These are phyloP conservation scores for Heteronetta atricapilla DNA, from an alignment of 2,113 vertebrate species.

Conservation along the genomic window DNA sequence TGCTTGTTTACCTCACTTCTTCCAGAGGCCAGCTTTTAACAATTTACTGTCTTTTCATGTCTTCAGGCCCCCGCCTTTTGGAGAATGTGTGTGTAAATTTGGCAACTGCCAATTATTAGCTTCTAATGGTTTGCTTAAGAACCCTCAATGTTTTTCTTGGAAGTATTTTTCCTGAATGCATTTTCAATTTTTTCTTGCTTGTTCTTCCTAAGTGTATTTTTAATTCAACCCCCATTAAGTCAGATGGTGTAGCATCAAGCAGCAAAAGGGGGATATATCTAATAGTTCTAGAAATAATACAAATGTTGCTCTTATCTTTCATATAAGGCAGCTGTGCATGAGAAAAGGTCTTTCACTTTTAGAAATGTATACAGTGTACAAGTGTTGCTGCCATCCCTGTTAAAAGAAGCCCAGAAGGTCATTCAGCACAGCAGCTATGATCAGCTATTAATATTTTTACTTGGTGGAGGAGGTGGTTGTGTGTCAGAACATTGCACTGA, in stretches of 20 bases:
- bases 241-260: not conserved
- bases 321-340: not conserved
- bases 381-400: not conserved
- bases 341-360: not conserved
- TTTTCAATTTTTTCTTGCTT: not conserved
- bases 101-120: not conserved
- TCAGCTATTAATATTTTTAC: not conserved
- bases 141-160: not conserved
- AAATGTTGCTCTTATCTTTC: not conserved
- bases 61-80: not conserved
- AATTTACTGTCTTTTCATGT: not conserved
- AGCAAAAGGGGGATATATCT: not conserved
- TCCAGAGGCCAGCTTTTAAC: not conserved
- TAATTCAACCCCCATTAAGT: not conserved
- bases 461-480: not conserved
- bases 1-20: not conserved
- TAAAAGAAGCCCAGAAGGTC: not conserved
- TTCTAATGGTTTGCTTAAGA: not conserved
- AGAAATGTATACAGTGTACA: not conserved
- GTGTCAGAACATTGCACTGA: not conserved
- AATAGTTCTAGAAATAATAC: not conserved
- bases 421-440: not conserved
- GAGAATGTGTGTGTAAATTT: not conserved
- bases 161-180: not conserved
- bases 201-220: not conserved